Evolutionary conservation across 1,140 invertebrate species (phyloP), one percentile per base, ranked within the genome.

Genomic region (Sinonovacula constricta): DNA sequence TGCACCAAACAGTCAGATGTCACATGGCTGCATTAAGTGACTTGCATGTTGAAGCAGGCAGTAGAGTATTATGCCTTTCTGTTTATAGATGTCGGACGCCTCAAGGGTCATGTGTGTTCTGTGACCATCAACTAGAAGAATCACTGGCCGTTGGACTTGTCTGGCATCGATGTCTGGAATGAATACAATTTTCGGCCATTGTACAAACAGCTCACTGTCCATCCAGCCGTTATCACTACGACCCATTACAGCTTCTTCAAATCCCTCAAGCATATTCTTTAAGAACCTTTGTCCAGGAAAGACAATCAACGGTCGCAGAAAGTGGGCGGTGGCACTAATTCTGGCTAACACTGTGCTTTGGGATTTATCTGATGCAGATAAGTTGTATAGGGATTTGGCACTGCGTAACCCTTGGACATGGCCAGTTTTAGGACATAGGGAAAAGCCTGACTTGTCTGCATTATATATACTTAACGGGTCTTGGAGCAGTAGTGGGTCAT

Each of bases 61-160:
- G 45, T 80, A 80, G 24, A 74, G 31, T 45, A 75, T 34, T 1
- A 80, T 75, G 1, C 33, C 54, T 33, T 75, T 80, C 1, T 68
- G 56, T 53, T 36, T 34, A 24, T 65, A 80, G 3, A 80, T 24
- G 36, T 49, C 33, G 18, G n/a, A 59, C 1, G 71, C 63, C 31
- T 56, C 39, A n/a, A 75, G 33, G 18, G 70, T 54, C 49, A 66
- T 18, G 51, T 75, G 63, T 4, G 60, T 80, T 10, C 12, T 45
- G 54, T 80, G 79, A 18, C 70, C 69, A 67, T 80, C 68, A 30
- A 80, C 49, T 28, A 74, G 24, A 1, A 80, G 24, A 10, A 80
- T 33, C 3, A 69, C 51, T 31, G 26, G 66, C 33, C 36, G 53
- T 34, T 69, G 53, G 2, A 69, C 66, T 7, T 69, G 66, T 22